A percentile compares a stretch with the other conserved stretches of the same genome.
Conservation (phyloP, 2,113 vertebrate species). For the Pipa parva region DNA sequence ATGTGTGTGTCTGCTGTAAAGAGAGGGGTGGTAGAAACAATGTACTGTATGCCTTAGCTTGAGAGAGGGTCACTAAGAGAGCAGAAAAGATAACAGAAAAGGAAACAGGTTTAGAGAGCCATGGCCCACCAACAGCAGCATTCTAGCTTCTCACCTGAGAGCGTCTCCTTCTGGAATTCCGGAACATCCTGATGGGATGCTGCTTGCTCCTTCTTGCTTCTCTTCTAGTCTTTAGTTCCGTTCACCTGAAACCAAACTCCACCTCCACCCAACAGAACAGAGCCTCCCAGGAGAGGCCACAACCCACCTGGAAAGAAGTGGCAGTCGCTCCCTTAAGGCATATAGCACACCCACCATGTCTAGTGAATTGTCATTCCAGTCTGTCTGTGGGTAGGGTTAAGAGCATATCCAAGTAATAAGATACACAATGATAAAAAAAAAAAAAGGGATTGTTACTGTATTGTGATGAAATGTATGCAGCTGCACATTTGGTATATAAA, state of each 20-base stretch:
- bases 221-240: constrained; percentile 18
- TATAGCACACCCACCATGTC: no score
- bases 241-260: constrained; percentile 35
- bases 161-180: constrained; percentile 14
- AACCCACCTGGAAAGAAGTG: constrained; percentile 24
- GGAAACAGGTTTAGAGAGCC: background rate
- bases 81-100: background rate
- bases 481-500: no score
- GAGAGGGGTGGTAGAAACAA: background rate
- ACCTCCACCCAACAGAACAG: constrained; percentile 8
- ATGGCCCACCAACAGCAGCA: background rate
- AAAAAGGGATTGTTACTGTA: no score
- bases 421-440: no score
- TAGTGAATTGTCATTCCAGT: no score
- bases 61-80: background rate
- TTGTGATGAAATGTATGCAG: no score
- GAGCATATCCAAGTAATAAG: no score
- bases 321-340: background rate
- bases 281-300: constrained; percentile 21
- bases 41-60: background rate
- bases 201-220: background rate
- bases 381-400: no score
- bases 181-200: constrained; percentile 23
- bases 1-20: background rate
- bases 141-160: constrained; percentile 26